Evolutionary conservation across 2,113 vertebrate species (phyloP).

Genomic region (Dermatemys mawii): DNA sequence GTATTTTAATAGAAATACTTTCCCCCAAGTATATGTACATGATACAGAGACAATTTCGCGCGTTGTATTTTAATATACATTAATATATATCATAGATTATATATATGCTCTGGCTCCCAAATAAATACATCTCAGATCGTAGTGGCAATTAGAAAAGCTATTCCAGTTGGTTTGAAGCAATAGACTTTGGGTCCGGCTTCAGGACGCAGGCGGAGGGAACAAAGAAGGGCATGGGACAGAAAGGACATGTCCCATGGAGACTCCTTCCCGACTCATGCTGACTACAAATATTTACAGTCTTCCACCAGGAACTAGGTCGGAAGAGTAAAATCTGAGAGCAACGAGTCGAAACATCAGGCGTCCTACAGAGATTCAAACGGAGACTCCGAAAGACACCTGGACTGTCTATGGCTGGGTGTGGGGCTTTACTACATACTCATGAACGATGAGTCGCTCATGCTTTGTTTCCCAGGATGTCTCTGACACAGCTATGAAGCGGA

Average conservation of each 20-base stretch:
- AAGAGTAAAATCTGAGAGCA: background rate
- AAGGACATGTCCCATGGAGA: background rate
- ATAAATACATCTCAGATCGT: accelerated
- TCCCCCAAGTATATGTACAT: background rate
- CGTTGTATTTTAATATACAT: accelerated
- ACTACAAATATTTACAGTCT: background rate
- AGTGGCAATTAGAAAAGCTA: background rate
- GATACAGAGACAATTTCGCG: accelerated
- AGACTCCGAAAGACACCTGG: background rate
- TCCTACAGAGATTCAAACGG: background rate
- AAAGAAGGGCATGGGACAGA: background rate
- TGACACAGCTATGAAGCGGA: background rate
- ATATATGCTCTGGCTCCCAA: accelerated
- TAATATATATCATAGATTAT: too few relatives aligned
- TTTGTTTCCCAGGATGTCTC: background rate
- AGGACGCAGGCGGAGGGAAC: background rate
- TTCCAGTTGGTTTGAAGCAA: accelerated
- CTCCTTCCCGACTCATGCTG: background rate
- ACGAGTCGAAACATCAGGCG: background rate
- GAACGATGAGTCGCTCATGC: background rate
- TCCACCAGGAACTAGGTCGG: background rate
- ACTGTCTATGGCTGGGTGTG: background rate
- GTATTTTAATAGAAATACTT: background rate
- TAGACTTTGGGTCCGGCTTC: accelerated
- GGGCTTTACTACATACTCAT: too few relatives aligned